Evolutionary conservation across 2,888 invertebrate species (phyloP).

Genomic region (Lepetodrilus schrolli): DNA sequence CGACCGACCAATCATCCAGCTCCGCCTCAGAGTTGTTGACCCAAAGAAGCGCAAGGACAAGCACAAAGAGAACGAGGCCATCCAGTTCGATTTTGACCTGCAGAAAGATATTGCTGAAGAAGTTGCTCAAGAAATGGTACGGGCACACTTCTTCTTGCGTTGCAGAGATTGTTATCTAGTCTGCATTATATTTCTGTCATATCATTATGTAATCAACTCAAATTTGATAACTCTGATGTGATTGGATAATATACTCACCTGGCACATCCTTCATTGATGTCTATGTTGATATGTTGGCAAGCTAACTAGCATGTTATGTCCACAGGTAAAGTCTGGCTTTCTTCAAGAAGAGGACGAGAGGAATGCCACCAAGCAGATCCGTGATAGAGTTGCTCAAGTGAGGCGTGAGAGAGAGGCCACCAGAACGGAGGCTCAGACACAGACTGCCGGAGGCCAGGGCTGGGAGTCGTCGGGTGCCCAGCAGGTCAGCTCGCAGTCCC

Average conservation of each 20-base stretch:
- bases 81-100: constrained; percentile 98
- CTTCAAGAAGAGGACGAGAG: constrained; percentile 96
- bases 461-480: constrained; percentile 3
- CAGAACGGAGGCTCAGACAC: not conserved
- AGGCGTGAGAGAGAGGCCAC: constrained; percentile 79
- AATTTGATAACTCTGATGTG: too few relatives aligned
- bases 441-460: not conserved
- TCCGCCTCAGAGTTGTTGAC: constrained; percentile 93
- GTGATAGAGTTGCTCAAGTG: constrained; percentile 88
- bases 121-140: constrained; percentile 93
- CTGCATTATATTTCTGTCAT: not conserved
- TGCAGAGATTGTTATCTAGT: not conserved
- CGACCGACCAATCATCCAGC: constrained; percentile 80
- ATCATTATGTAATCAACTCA: too few relatives aligned
- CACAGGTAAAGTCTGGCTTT: constrained; percentile 89
- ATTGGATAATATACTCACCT: too few relatives aligned
- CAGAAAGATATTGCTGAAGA: constrained; percentile 93
- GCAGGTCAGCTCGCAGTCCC: not conserved
- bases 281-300: not conserved
- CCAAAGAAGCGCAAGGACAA: constrained; percentile 97
- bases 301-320: not conserved
- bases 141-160: too few relatives aligned
- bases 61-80: constrained; percentile 98
- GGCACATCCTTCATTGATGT: too few relatives aligned
- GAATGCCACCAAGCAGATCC: constrained; percentile 91